Base-by-base conservation (phyloP, 2,888 invertebrate species). In the Yponomeuta malinellus region DNA sequence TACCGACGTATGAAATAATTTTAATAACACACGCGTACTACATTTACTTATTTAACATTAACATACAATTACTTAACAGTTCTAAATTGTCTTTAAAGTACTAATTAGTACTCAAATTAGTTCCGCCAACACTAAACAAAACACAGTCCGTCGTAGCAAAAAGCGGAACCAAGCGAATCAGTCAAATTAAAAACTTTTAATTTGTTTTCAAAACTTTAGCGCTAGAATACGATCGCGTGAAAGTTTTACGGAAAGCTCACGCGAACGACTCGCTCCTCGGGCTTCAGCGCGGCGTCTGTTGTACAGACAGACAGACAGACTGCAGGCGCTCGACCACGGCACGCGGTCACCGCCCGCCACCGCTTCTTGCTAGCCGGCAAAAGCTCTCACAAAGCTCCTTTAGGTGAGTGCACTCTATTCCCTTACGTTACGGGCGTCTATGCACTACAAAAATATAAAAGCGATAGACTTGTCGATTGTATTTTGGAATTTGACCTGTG, bases 331-430 rank as follows among this genome's bases (percentile, higher is more conserved):
- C 15, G 52, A 3, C 52, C 8, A 43, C 8, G 23, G 23, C 63
- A n/a, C 43, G 10, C 12, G 68, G 37, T 31, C 31, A 65, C 43
- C 59, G 72, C 59, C 69, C 72, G 69, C 66, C 67, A 0, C 23
- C 23, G 72, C 72, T 72, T 71, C 73, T 69, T 73, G 72, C 76
- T 81, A 81, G 81, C 79, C 78, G 76, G 33, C 33, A 5, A 33
- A 33, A 33, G 33, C 33, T 33, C 33, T 33, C 33, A 33, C 33
- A 0, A 33, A 33, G 75, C 76, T 75, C 77, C 78, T 76, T 8
- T 43, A 8, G 1, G 43, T 8, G 43, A 3, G 43, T 43, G 43
- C 9, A 43, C 43, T 43, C 43, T 43, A 43, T 6, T 43, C 43
- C 3, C 9, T 43, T 43, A 43, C 43, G 43, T 43, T 43, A 43